Conservation (phyloP, 1,140 invertebrate species). For the Drosophila elegans region DNA sequence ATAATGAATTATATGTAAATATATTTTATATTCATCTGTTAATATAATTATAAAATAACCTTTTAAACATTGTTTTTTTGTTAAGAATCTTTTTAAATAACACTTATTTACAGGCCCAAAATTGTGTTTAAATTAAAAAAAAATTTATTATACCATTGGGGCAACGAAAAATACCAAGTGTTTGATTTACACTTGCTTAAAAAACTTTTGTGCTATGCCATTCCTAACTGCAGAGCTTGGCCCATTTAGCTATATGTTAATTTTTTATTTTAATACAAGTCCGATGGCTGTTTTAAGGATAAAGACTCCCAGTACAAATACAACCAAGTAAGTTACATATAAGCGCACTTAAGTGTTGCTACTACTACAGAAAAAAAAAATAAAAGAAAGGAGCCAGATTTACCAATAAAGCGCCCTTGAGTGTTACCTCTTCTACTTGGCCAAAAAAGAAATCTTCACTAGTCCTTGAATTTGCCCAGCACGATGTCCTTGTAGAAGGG, state of each 20-base stretch:
- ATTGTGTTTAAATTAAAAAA: no score
- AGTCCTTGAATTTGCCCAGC: conserved; percentile 75
- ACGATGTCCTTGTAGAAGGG: conserved; percentile 94
- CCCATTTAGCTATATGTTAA: not conserved
- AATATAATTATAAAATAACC: no score
- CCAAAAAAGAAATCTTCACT: not conserved
- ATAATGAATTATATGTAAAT: no score
- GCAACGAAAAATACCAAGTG: no score
- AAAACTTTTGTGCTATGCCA: no score
- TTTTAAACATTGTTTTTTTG: no score
- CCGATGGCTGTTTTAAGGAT: not conserved
- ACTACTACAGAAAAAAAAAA: no score
- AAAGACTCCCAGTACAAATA: not conserved
- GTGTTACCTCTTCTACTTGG: not conserved
- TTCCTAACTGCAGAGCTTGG: not conserved
- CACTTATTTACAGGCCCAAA: no score
- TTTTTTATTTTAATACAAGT: not conserved
- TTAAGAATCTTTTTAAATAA: no score
- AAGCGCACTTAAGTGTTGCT: not conserved
- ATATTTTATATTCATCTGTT: no score
- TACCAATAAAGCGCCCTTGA: not conserved
- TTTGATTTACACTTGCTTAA: no score
- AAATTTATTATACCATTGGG: not conserved
- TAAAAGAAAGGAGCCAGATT: no score
- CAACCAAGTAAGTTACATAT: not conserved